A percentile compares a stretch with the other conserved stretches of the same genome.
Conservation (phyloP, 1,140 invertebrate species). For the Sycobia sp. region DNA sequence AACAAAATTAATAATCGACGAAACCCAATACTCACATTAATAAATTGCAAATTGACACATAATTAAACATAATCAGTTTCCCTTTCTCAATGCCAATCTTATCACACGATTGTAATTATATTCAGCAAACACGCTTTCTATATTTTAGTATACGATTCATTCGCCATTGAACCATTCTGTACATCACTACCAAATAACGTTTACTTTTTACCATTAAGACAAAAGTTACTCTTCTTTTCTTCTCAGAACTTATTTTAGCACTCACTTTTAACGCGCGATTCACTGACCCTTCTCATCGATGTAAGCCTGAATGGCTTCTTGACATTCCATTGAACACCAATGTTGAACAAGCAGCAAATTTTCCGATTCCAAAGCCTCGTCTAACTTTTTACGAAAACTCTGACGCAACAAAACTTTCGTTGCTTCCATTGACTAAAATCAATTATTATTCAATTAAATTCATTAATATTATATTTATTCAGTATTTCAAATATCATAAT, state of each 20-base stretch:
- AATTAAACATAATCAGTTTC: conserved; percentile 21
- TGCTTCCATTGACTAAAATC: conserved; percentile 66
- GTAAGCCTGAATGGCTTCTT: conserved; percentile 57
- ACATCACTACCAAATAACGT: conserved; percentile 28
- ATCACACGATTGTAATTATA: conserved; percentile 9
- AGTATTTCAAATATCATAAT: too few relatives aligned
- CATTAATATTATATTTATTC: background rate
- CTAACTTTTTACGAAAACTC: conserved; percentile 61
- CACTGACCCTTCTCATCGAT: conserved; percentile 54
- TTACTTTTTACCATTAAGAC: conserved; percentile 11
- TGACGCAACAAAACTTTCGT: conserved; percentile 66
- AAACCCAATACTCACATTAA: conserved; percentile 9
- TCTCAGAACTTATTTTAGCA: conserved; percentile 18
- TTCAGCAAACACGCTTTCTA: background rate
- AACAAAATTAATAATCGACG: background rate
- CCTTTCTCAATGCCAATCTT: background rate
- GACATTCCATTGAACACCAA: conserved; percentile 70
- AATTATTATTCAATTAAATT: background rate
- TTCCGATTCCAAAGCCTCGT: conserved; percentile 66
- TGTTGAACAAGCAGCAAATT: conserved; percentile 67
- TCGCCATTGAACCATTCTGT: conserved; percentile 14
- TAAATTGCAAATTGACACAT: background rate
- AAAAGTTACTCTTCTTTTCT: conserved; percentile 19
- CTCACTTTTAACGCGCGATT: conserved; percentile 36
- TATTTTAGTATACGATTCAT: background rate